These are phyloP conservation scores for Hylaeus volcanicus DNA, from an alignment of 1,140 invertebrate species.

Conservation along the genomic window DNA sequence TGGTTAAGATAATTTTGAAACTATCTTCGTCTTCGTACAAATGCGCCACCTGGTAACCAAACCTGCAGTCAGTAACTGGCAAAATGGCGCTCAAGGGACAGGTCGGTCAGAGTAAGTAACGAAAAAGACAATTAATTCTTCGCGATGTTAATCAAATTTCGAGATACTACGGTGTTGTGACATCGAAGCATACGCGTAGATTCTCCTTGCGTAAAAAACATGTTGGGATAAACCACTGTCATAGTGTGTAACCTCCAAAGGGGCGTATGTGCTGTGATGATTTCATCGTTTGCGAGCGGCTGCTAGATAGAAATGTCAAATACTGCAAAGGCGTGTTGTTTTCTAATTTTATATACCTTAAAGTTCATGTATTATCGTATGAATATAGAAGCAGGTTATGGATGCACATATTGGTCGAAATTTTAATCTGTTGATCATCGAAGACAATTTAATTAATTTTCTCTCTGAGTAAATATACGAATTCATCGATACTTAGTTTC, in stretches of 20 bases:
- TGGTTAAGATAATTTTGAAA: slow-evolving; percentile 31
- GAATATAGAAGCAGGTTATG: neutral
- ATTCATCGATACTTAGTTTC: neutral
- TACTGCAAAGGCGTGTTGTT: neutral
- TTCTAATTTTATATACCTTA: neutral
- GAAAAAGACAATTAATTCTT: slow-evolving; percentile 69
- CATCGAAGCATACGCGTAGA: neutral
- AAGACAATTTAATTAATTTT: slow-evolving; percentile 5
- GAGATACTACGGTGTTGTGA: neutral
- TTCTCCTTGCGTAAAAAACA: neutral
- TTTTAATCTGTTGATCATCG: neutral
- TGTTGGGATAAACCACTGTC: neutral
- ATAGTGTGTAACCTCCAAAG: slow-evolving; percentile 69
- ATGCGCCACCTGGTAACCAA: slow-evolving; percentile 53
- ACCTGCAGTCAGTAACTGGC: slow-evolving; percentile 65
- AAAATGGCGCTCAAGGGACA: slow-evolving; percentile 83
- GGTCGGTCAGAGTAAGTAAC: slow-evolving; percentile 83
- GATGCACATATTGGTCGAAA: neutral
- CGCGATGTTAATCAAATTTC: slow-evolving; percentile 26
- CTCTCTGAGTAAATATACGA: slow-evolving; percentile 2
- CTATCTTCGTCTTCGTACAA: slow-evolving; percentile 19
- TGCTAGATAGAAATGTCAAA: slow-evolving; percentile 56
- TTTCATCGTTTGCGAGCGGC: slow-evolving; percentile 59
- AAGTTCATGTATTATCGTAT: neutral
- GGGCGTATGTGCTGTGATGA: slow-evolving; percentile 65